A percentile compares a stretch with the other conserved stretches of the same genome.
Conservation (phyloP, 2,888 invertebrate species). For the Zygogramma bicolorata region DNA sequence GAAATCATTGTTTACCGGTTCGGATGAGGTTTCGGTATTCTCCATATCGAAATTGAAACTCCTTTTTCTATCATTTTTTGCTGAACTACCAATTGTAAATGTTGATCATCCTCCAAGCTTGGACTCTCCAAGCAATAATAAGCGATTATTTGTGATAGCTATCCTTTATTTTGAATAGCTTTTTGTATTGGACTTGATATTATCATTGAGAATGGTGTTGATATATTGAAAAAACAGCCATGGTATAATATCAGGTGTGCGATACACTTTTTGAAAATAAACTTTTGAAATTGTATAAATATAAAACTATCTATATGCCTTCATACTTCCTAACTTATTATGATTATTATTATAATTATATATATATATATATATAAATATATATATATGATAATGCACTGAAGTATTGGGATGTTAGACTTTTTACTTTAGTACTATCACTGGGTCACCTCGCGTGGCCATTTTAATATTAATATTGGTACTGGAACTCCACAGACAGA, state of each 20-base stretch:
- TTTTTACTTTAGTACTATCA: slow-evolving; percentile 68
- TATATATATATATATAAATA: slow-evolving; percentile 58
- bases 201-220: slow-evolving; percentile 42
- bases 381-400: slow-evolving; percentile 67
- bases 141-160: slow-evolving; percentile 64
- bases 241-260: slow-evolving; percentile 47
- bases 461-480: slow-evolving; percentile 66
- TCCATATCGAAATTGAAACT: slow-evolving; percentile 6
- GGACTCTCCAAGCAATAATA: slow-evolving; percentile 55
- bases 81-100: slow-evolving; percentile 57
- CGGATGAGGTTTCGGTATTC: slow-evolving; percentile 48
- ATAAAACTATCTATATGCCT: slow-evolving; percentile 68
- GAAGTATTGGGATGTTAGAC: slow-evolving; percentile 68
- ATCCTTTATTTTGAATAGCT: slow-evolving; percentile 63
- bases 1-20: slow-evolving; percentile 49
- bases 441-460: slow-evolving; percentile 63
- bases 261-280: slow-evolving; percentile 58
- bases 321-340: slow-evolving; percentile 68
- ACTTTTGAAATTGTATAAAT: slow-evolving; percentile 63
- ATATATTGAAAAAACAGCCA: slow-evolving; percentile 30
- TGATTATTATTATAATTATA: slow-evolving; percentile 59
- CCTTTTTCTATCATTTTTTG: slow-evolving; percentile 4
- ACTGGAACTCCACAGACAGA: slow-evolving; percentile 56
- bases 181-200: slow-evolving; percentile 58
- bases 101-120: slow-evolving; percentile 61